Base-by-base conservation (phyloP, 2,113 vertebrate species). In the Caranx melampygus region DNA sequence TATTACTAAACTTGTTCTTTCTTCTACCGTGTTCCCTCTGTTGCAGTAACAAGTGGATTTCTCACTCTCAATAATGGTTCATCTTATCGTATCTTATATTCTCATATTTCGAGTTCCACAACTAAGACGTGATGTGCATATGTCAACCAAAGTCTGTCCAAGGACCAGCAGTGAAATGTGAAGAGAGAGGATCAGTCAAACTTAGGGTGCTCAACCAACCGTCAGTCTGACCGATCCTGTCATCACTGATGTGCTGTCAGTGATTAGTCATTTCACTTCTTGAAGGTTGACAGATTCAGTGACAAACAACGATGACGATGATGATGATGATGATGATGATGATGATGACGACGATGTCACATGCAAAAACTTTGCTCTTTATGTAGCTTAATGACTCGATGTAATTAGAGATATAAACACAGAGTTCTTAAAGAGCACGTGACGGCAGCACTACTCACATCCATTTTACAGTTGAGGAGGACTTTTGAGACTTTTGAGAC, bases 161-260 rank as follows among this genome's bases (percentile, higher is more conserved):
- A 59, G 59, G 33, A 15, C 14, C 68, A 14, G 8, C 57, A 16
- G 51, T 42, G 55, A 51, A 59, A 42, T 16, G 3, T 15, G 44
- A 57, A 64, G 35, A 20, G 55, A 49, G 33, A 16, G 34, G 68
- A 59, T 45, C 34, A 78, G 63, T 72, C 26, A 26, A 26, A 26
- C 26, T 26, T 26, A 26, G 26, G 26, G 26, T 26, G 26, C 26
- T 26, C 26, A 26, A 26, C 26, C 26, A 26, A 73, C 67, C 37
- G 68, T 65, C 52, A 31, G 71, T 49, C 52, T 78, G 78, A 84
- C 62, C 64, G 55, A 84, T n/a, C 16, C 63, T n/a, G 58, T 55
- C 57, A 64, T 73, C 76, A 67, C 68, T 62, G 20, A 78, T 60
- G 73, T 55, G 51, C 58, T 82, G 81, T 72, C 72, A 69, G 51